A percentile compares a stretch with the other conserved stretches of the same genome.
These are phyloP conservation scores for Platycnemis pennipes DNA, from an alignment of 2,888 invertebrate genomes.

Conservation along the genomic window DNA sequence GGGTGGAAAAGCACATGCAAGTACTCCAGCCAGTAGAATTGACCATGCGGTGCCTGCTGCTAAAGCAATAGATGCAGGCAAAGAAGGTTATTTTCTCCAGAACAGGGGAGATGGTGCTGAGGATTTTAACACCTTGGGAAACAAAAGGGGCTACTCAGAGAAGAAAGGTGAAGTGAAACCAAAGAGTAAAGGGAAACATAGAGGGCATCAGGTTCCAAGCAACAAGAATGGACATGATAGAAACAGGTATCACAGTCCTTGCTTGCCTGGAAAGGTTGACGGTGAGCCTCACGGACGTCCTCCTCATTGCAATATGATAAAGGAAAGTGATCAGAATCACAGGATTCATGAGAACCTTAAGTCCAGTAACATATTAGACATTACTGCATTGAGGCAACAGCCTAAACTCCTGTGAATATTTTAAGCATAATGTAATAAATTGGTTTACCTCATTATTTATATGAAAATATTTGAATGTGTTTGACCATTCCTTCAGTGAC, in stretches of 20 bases:
- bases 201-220: not conserved
- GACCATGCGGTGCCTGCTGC: not conserved
- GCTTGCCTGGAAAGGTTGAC: not conserved
- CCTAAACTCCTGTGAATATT: conserved; percentile 82
- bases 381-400: conserved; percentile 86
- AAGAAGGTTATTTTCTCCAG: not conserved
- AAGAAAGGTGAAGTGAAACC: not conserved
- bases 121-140: too few relatives aligned
- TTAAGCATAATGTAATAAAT: too few relatives aligned
- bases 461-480: not conserved
- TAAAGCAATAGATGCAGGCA: not conserved
- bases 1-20: not conserved
- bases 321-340: not conserved
- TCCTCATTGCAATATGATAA: not conserved
- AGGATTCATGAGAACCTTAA: not conserved
- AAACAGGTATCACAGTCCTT: not conserved
- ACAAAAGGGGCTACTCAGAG: not conserved
- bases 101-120: not conserved
- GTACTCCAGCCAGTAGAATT: not conserved
- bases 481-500: not conserved
- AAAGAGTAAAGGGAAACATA: not conserved
- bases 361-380: conserved; percentile 84
- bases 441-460: not conserved
- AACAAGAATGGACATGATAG: not conserved
- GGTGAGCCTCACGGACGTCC: too few relatives aligned